These are phyloP conservation scores for Pterocles gutturalis DNA, from an alignment of 2,113 vertebrate species.

Conservation along the genomic window DNA sequence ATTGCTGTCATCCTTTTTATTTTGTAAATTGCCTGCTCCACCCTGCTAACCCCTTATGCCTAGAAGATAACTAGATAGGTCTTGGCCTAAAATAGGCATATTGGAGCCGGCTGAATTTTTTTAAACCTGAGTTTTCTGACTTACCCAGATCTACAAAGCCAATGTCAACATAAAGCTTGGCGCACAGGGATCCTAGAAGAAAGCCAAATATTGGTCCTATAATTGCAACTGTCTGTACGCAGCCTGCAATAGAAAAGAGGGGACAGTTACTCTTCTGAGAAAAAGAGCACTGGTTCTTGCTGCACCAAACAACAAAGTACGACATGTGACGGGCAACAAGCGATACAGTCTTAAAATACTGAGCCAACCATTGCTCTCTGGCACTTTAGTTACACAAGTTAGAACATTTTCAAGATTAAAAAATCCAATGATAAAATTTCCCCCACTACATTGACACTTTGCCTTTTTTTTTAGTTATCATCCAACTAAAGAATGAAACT, in stretches of 20 bases:
- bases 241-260: constrained; percentile 77
- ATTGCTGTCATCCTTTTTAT: background rate
- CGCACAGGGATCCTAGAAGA: constrained; percentile 90
- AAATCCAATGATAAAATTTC: background rate
- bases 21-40: background rate
- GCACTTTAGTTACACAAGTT: background rate
- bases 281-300: background rate
- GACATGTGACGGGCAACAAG: background rate
- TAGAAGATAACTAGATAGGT: background rate
- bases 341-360: background rate
- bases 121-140: background rate
- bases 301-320: background rate
- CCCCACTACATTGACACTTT: fast-evolving
- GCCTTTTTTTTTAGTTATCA: background rate
- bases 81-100: background rate
- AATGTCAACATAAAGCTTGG: constrained; percentile 93
- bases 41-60: background rate
- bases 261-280: background rate
- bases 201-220: constrained; percentile 94
- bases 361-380: background rate
- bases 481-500: background rate
- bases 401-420: background rate
- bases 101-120: background rate
- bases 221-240: constrained; percentile 89
- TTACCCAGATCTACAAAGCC: constrained; percentile 92